phyloP scores from a whole-genome alignment of 2,888 invertebrate species.

The Drosophila lutescens region DNA sequence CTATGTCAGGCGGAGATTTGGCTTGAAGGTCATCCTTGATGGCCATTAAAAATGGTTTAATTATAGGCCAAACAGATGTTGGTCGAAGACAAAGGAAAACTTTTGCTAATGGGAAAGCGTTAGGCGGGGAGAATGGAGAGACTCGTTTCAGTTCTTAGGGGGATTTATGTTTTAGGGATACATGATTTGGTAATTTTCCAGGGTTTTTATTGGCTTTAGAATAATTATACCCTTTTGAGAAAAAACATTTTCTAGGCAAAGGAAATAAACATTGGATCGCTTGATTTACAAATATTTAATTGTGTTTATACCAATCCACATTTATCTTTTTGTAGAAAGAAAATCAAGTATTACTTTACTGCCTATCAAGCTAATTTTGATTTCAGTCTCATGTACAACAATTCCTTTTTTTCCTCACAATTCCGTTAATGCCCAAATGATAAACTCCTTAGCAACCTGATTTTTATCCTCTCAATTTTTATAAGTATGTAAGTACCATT shows the following conservation, averaged over 20 bases:
- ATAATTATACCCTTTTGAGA: too few species aligned
- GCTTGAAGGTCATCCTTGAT: conserved; percentile 56
- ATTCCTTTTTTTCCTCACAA: background rate
- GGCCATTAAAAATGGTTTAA: conserved; percentile 51
- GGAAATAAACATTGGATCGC: too few species aligned
- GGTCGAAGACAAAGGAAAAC: conserved; percentile 32
- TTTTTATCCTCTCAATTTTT: conserved; percentile 6
- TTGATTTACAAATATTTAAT: too few species aligned
- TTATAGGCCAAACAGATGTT: conserved; percentile 45
- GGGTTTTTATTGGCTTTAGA: background rate
- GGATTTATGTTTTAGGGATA: background rate
- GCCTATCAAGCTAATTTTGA: background rate
- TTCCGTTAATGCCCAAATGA: background rate
- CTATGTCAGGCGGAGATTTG: conserved; percentile 47
- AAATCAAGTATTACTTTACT: background rate
- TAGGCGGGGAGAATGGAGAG: background rate
- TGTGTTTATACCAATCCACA: too few species aligned
- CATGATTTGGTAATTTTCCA: background rate
- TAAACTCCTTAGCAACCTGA: conserved; percentile 11
- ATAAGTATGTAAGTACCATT: conserved; percentile 2
- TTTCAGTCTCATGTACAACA: too few species aligned
- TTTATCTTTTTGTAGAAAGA: too few species aligned
- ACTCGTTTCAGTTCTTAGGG: background rate
- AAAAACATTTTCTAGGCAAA: too few species aligned
- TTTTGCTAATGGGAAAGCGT: conserved; percentile 28